A percentile compares a stretch with the other conserved stretches of the same genome.
Evolutionary conservation across 1,140 invertebrate genomes (phyloP).

Genomic region (Drosophila lowei): DNA sequence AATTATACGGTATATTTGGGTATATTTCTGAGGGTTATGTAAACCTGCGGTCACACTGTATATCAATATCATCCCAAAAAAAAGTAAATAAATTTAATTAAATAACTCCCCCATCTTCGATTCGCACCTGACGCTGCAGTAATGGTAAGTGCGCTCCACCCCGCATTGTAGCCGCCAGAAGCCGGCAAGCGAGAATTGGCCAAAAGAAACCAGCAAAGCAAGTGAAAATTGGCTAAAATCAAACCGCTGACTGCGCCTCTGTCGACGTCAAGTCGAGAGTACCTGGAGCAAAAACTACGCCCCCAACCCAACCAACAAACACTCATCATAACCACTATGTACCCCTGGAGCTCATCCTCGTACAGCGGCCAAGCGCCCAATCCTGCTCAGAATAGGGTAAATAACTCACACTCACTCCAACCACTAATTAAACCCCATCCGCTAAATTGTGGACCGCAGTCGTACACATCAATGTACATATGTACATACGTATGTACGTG

Average conservation of each 20-base stretch:
- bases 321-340: constrained; percentile 48
- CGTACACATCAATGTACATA: too few relatives aligned
- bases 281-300: constrained; percentile 47
- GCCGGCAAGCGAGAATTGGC: constrained; percentile 41
- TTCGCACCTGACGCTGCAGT: constrained; percentile 38
- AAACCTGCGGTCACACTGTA: not conserved
- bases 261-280: constrained; percentile 44
- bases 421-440: not conserved
- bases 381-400: constrained; percentile 60
- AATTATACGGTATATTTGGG: too few relatives aligned
- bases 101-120: constrained; percentile 1
- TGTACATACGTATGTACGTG: not conserved
- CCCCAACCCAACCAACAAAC: constrained; percentile 23
- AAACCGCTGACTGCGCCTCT: constrained; percentile 53
- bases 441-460: not conserved
- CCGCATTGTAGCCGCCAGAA: constrained; percentile 30
- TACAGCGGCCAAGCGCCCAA: constrained; percentile 59
- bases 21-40: too few relatives aligned
- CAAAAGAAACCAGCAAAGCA: constrained; percentile 3
- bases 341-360: constrained; percentile 73
- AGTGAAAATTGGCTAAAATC: constrained; percentile 25
- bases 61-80: constrained; percentile 2
- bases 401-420: constrained; percentile 45
- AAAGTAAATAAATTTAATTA: constrained; percentile 16
- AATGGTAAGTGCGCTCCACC: constrained; percentile 63